Base-by-base conservation (phyloP, 2,888 invertebrate species). In the Leptopilina drosophilae region DNA sequence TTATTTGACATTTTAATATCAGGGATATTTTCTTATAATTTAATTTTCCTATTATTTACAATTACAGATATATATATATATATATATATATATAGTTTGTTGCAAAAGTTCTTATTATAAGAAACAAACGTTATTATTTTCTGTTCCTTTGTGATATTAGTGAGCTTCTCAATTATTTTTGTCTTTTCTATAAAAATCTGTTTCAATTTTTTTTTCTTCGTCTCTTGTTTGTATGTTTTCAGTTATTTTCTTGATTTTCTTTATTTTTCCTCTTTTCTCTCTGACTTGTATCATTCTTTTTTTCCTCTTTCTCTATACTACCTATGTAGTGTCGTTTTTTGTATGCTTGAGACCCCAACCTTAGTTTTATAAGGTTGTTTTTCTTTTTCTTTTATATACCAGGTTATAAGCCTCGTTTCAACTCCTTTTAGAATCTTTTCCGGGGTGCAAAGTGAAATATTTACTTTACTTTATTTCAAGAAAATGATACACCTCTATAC, bases 391-490 rank as follows among this genome's bases (percentile, higher is more conserved):
- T 66, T 66, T 46, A 66, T 33, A 33, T 42, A 66, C 42, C 14
- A n/a, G 42, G 42, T 66, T 46, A 66, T 66, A 66, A 66, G 46
- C 66, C 66, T 46, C 42, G 46, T 66, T 66, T 66, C 46, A 66
- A 66, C 66, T 15, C 66, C 66, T 46, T 66, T 66, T 66, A 66
- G 42, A 66, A 66, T 46, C 46, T 66, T 42, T 66, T 46, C 66
- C 46, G 9, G n/a, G 66, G 66, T 66, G 66, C 42, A 66, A 66
- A 66, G 66, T 66, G 66, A 66, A 66, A 66, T 66, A 66, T 66
- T 46, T 66, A 66, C 66, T 66, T 66, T 66, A 33, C 64, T 33
- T 64, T 64, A 11, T 20, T 64, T 40, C 64, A 64, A 20, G 33
- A 64, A 64, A 64, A 40, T 64, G 62, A 62, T 62, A 62, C 59